Evolutionary conservation across 2,888 invertebrate species (phyloP).

Genomic region (Calameuta pallipes): DNA sequence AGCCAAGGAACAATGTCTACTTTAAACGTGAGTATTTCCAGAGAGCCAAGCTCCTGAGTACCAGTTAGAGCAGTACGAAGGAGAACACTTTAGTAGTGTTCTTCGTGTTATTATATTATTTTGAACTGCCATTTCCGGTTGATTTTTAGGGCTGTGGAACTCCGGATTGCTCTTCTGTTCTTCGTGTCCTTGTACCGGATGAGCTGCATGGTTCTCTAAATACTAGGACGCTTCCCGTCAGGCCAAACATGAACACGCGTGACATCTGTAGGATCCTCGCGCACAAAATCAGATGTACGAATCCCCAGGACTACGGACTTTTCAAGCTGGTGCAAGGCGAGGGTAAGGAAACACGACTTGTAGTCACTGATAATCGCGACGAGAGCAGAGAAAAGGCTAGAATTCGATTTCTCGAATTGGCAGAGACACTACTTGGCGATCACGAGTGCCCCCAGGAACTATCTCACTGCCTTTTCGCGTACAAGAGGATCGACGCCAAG

Average conservation of each 20-base stretch:
- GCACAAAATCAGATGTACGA: conserved; percentile 94
- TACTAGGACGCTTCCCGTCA: conserved; percentile 90
- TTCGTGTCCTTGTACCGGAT: conserved; percentile 93
- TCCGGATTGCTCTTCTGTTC: conserved; percentile 76
- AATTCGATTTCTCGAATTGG: neutral
- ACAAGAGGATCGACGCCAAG: conserved; percentile 95
- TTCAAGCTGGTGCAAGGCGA: conserved; percentile 91
- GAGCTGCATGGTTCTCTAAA: conserved; percentile 93
- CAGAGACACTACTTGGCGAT: conserved; percentile 91
- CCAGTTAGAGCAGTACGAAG: neutral
- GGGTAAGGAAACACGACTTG: conserved; percentile 69
- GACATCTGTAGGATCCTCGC: conserved; percentile 96
- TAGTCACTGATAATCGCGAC: neutral
- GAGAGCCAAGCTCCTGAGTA: neutral
- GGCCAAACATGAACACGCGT: conserved; percentile 92
- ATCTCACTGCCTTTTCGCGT: conserved; percentile 91
- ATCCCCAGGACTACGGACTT: conserved; percentile 95
- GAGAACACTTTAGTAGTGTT: neutral
- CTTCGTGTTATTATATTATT: conserved; percentile 2
- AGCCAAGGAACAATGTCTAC: conserved; percentile 63
- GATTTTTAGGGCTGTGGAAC: conserved; percentile 61
- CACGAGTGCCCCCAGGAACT: conserved; percentile 92
- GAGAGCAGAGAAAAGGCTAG: neutral
- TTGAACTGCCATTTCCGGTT: neutral
- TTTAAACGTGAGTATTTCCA: conserved; percentile 50